A percentile compares a stretch with the other conserved stretches of the same genome.
Evolutionary conservation across 2,113 vertebrate species (phyloP).

Genomic region (Oreochromis aureus): DNA sequence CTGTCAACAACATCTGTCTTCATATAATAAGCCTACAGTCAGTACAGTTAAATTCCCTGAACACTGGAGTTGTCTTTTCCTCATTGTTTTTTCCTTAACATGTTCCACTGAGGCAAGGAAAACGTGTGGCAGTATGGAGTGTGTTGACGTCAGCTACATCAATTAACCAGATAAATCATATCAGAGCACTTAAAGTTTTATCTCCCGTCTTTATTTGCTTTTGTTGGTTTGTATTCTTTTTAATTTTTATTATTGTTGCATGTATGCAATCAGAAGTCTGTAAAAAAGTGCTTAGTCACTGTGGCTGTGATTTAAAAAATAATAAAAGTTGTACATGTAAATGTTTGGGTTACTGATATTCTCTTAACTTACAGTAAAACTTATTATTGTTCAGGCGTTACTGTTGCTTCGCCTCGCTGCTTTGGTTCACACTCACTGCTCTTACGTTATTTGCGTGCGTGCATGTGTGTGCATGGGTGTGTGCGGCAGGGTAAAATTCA

Average conservation of each 20-base stretch:
- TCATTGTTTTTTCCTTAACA: neutral
- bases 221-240: neutral
- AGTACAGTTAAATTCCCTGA: neutral
- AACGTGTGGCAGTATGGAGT: neutral
- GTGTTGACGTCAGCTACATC: neutral
- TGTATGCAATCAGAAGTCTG: neutral
- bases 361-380: neutral
- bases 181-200: neutral
- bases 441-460: neutral
- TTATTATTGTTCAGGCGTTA: neutral
- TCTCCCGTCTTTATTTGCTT: neutral
- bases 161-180: neutral
- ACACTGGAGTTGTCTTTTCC: neutral
- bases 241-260: rapidly evolving
- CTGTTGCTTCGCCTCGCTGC: neutral
- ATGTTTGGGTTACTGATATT: neutral
- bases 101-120: neutral
- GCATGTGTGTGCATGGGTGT: rapidly evolving
- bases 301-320: neutral
- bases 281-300: neutral
- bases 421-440: neutral
- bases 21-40: neutral
- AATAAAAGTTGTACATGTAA: neutral
- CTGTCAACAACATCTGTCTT: neutral
- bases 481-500: neutral